Conservation (phyloP, 2,888 invertebrate species). For the Lepidocyrtinus sp. region DNA sequence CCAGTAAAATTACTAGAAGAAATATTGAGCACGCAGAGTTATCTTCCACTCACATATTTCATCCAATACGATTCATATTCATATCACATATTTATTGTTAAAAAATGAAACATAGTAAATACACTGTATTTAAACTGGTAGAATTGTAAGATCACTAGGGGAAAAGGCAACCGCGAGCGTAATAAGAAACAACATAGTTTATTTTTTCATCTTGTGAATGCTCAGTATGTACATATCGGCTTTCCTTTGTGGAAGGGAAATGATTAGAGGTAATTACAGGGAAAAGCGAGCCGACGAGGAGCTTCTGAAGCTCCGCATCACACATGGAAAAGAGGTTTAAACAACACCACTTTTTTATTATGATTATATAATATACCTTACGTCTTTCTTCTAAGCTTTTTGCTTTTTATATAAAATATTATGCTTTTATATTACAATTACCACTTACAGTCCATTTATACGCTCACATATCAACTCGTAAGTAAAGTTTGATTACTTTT, state of each 20-base stretch:
- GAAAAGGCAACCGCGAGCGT: constrained; percentile 18
- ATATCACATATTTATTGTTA: constrained; percentile 31
- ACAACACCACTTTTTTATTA: constrained; percentile 66
- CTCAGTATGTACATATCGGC: constrained; percentile 70
- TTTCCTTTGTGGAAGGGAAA: constrained; percentile 70
- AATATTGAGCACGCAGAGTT: constrained; percentile 4
- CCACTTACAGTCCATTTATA: not conserved
- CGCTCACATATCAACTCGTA: not conserved
- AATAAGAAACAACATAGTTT: constrained; percentile 45
- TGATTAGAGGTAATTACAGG: constrained; percentile 71
- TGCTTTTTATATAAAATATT: not conserved
- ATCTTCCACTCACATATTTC: constrained; percentile 2
- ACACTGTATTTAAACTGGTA: constrained; percentile 53
- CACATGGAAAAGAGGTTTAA: constrained; percentile 69
- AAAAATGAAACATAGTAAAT: constrained; percentile 45
- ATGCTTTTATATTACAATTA: constrained; percentile 1
- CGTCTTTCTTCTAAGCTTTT: too few species aligned
- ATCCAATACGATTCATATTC: constrained; percentile 32
- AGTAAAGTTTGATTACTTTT: too few species aligned
- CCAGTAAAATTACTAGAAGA: constrained; percentile 4
- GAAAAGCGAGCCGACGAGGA: constrained; percentile 71
- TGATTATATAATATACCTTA: constrained; percentile 46
- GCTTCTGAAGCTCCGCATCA: constrained; percentile 70
- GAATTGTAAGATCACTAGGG: constrained; percentile 48
- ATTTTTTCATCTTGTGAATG: constrained; percentile 64